Conservation (phyloP, 2,888 invertebrate genomes). For the Melipona beecheii region DNA sequence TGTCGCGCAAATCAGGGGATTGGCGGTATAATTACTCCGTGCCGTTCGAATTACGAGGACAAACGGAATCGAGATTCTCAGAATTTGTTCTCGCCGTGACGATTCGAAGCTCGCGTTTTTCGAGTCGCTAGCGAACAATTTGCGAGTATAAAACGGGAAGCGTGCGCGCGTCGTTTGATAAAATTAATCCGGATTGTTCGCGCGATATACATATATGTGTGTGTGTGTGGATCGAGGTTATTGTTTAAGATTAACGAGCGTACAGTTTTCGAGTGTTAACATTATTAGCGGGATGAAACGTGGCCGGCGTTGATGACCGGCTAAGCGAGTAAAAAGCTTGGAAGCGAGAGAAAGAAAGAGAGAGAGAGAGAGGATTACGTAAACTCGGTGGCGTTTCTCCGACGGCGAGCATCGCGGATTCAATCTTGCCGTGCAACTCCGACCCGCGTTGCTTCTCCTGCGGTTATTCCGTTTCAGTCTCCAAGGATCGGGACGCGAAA, state of each 20-base stretch:
- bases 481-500: conserved; percentile 39
- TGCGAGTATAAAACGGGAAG: neutral
- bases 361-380: conserved; percentile 27
- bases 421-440: conserved; percentile 37
- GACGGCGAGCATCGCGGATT: conserved; percentile 34
- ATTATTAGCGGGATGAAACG: conserved; percentile 17
- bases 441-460: neutral
- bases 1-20: no score
- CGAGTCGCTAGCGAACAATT: neutral
- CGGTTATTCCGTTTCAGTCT: conserved; percentile 47
- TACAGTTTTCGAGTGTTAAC: conserved; percentile 16
- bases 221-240: neutral
- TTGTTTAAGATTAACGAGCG: conserved; percentile 9
- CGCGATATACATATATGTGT: neutral
- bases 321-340: conserved; percentile 22
- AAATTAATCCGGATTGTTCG: conserved; percentile 11
- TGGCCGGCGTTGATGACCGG: conserved; percentile 10
- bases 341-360: neutral
- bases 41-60: no score
- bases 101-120: no score
- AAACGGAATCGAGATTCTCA: no score
- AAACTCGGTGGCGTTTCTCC: conserved; percentile 35
- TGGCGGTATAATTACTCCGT: no score
- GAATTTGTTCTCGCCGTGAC: no score
- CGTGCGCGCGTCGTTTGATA: neutral